Conservation (phyloP, 2,888 invertebrate species). For the Stictocephala bisonia region DNA sequence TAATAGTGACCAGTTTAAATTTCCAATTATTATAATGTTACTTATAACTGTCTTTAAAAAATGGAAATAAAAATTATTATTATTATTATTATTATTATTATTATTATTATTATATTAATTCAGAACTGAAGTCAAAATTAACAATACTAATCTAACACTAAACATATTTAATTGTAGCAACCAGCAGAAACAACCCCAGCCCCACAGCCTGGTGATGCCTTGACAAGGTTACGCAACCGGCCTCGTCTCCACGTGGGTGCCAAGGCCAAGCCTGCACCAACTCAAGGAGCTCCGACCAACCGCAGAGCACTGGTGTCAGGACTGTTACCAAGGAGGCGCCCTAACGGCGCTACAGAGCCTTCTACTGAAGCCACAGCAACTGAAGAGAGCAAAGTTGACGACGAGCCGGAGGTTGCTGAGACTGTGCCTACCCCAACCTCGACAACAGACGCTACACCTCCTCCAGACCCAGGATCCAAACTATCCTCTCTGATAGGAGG, state of each 20-base stretch:
- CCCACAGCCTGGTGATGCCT: slow-evolving; percentile 60
- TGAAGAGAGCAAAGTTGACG: slow-evolving; percentile 20
- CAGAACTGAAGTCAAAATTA: no score
- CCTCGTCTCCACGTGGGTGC: slow-evolving; percentile 65
- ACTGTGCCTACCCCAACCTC: slow-evolving; percentile 38
- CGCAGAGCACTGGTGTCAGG: slow-evolving; percentile 45
- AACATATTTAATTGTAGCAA: no score
- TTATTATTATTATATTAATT: no score
- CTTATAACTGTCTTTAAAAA: no score
- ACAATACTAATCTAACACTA: no score
- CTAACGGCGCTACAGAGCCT: slow-evolving; percentile 27
- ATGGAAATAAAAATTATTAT: no score
- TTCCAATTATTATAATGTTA: no score
- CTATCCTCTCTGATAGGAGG: slow-evolving; percentile 42
- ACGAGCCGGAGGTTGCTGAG: slow-evolving; percentile 39
- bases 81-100: no score
- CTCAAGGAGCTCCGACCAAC: slow-evolving; percentile 58
- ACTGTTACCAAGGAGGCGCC: slow-evolving; percentile 40
- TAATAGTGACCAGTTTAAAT: no score
- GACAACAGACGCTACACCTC: slow-evolving; percentile 34
- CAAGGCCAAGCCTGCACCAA: slow-evolving; percentile 60
- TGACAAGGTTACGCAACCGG: slow-evolving; percentile 65
- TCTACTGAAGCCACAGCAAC: slow-evolving; percentile 36
- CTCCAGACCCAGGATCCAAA: slow-evolving; percentile 6
- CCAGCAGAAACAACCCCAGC: slow-evolving; percentile 61